phyloP scores from a whole-genome alignment of 2,888 invertebrate species.

The Ommatoiulus sabulosus region DNA sequence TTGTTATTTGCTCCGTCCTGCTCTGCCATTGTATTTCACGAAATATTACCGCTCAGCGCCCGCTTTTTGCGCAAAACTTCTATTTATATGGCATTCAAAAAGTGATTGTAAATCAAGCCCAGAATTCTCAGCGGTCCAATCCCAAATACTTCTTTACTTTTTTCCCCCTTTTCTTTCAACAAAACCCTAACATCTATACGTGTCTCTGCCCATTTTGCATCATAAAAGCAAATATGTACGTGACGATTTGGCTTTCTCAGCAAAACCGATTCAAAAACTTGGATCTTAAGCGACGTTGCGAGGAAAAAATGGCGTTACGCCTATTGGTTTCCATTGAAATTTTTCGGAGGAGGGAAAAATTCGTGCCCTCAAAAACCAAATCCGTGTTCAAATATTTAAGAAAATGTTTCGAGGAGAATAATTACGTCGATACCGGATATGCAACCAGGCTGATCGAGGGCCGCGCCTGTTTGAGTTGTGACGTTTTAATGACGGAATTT shows the following conservation, averaged over 20 bases:
- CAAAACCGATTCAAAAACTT: background rate
- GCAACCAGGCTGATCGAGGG: background rate
- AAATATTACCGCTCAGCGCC: background rate
- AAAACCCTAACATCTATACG: background rate
- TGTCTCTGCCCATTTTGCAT: background rate
- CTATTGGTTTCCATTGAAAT: background rate
- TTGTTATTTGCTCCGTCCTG: background rate
- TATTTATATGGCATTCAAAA: conserved; percentile 27
- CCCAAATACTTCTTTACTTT: background rate
- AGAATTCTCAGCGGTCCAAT: conserved; percentile 21
- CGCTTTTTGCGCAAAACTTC: background rate
- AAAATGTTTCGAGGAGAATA: background rate
- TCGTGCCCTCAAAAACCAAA: background rate
- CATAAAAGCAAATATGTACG: conserved; percentile 36
- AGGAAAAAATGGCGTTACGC: background rate
- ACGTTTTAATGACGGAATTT: background rate
- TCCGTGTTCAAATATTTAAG: background rate
- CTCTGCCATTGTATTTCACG: background rate
- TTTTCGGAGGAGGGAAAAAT: background rate
- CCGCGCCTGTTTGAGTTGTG: background rate
- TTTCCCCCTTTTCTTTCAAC: background rate
- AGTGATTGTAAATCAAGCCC: conserved; percentile 24
- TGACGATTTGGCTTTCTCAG: conserved; percentile 14
- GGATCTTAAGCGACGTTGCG: background rate
- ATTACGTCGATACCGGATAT: background rate